Evolutionary conservation across 2,113 vertebrate species (phyloP).

Genomic region (Macaca nemestrina): DNA sequence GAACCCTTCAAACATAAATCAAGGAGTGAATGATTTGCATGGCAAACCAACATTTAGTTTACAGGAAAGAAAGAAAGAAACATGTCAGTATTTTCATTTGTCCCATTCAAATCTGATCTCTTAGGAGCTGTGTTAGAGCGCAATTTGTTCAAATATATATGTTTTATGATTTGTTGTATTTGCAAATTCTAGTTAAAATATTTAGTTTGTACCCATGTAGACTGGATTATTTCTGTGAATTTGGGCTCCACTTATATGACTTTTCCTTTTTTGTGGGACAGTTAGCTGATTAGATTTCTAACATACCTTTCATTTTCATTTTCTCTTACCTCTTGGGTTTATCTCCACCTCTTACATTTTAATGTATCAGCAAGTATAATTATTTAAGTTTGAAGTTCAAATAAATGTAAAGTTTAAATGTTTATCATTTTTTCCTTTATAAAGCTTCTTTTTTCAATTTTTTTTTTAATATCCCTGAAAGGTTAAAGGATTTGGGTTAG

Average conservation of each 20-base stretch:
- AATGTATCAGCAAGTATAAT: not conserved
- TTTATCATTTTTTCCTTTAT: not conserved
- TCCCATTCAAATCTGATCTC: not conserved
- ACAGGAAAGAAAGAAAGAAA: not conserved
- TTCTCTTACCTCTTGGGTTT: not conserved
- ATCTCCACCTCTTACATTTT: not conserved
- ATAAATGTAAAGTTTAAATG: not conserved
- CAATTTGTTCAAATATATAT: conserved; percentile 26
- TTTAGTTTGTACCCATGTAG: conserved; percentile 18
- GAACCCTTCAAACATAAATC: not conserved
- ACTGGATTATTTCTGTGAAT: not conserved
- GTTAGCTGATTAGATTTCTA: not conserved
- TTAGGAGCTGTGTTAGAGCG: not conserved
- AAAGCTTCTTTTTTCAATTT: not conserved
- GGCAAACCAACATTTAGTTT: not conserved
- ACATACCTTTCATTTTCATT: not conserved
- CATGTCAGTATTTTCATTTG: not conserved
- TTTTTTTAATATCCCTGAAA: not conserved
- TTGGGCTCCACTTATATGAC: not conserved
- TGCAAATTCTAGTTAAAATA: conserved; percentile 27
- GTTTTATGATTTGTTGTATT: conserved; percentile 49
- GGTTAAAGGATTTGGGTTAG: not conserved
- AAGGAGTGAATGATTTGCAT: not conserved
- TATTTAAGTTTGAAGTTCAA: not conserved
- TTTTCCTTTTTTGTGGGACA: not conserved